Evolutionary conservation across 2,797 vertebrate species (phyloP).

Genomic region (Enteromius argenteus): DNA sequence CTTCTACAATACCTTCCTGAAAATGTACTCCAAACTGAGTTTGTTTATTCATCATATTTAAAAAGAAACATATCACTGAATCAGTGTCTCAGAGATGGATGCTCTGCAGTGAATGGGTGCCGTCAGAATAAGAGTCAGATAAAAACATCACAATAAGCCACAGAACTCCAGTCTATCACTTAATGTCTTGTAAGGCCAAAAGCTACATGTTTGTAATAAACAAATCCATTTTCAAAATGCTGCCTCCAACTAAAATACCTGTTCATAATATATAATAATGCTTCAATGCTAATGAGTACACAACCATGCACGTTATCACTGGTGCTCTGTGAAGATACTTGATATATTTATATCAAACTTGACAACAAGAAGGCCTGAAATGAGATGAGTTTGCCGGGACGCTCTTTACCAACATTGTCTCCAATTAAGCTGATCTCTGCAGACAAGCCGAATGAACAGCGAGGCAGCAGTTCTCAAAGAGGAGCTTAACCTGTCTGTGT

Average conservation of each 20-base stretch:
- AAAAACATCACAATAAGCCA: background rate
- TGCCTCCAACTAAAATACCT: background rate
- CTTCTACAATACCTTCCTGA: background rate
- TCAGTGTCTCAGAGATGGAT: background rate
- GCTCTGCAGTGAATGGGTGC: background rate
- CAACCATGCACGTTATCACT: background rate
- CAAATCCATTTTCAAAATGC: background rate
- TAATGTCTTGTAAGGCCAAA: background rate
- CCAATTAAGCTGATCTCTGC: background rate
- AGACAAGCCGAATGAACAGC: slow-evolving; percentile 20
- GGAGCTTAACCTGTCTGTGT: slow-evolving; percentile 22
- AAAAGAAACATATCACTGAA: background rate
- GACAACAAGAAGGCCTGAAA: background rate
- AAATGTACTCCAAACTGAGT: too few relatives aligned
- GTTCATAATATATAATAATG: background rate
- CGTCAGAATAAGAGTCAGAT: background rate
- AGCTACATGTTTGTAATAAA: background rate
- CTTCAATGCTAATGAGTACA: background rate
- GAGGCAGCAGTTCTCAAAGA: background rate
- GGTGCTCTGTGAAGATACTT: background rate
- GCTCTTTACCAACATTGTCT: background rate
- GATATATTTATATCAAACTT: slow-evolving; percentile 1
- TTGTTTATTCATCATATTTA: background rate
- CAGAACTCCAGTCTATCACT: background rate
- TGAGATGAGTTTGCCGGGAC: background rate